Evolutionary conservation across 1,140 invertebrate species (phyloP).

Genomic region (Pseudomyrmex sp.): DNA sequence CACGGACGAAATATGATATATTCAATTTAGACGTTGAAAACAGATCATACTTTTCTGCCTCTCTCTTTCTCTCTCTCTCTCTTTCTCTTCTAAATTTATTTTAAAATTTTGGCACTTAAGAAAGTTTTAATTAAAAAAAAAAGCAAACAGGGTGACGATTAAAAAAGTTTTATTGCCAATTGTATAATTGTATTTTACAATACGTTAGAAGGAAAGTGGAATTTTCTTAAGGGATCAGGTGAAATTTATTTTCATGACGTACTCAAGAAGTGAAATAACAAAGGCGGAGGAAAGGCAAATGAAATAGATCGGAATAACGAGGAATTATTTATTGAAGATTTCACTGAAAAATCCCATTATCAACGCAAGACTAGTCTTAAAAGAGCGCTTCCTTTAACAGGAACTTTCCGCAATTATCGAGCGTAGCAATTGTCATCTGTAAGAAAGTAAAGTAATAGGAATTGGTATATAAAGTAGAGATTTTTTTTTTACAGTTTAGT

Average conservation of each 20-base stretch:
- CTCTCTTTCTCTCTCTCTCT: too few relatives aligned
- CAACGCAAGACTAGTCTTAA: constrained; percentile 22
- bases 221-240: neutral
- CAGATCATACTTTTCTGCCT: too few relatives aligned
- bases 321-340: constrained; percentile 59
- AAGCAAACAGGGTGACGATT: neutral
- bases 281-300: neutral
- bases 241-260: constrained; percentile 28
- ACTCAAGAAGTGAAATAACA: neutral
- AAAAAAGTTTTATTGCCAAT: neutral
- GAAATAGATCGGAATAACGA: constrained; percentile 47
- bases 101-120: neutral
- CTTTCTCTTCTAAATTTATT: neutral
- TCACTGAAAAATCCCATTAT: constrained; percentile 66
- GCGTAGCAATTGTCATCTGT: constrained; percentile 50
- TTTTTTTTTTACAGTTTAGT: neutral
- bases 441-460: constrained; percentile 31
- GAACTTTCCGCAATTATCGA: constrained; percentile 15
- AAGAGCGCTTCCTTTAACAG: constrained; percentile 57
- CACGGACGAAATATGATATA: neutral
- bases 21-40: neutral
- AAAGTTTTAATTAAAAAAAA: neutral
- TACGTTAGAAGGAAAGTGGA: neutral
- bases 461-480: neutral
- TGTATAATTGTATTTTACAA: neutral